Evolutionary conservation across 1,140 invertebrate species (phyloP).

Genomic region (Mya arenaria): DNA sequence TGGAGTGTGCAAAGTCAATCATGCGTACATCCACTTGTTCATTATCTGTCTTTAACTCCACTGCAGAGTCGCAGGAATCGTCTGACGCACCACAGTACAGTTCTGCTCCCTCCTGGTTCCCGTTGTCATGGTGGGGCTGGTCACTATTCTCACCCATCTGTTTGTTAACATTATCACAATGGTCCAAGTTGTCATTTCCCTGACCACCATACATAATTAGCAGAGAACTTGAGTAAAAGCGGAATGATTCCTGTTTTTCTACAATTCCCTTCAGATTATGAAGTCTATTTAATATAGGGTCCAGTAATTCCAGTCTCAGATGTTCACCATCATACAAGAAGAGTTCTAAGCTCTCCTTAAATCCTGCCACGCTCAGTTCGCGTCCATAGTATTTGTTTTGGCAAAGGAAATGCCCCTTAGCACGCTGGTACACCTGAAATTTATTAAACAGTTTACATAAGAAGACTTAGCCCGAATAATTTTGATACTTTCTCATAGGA

Average conservation of each 20-base stretch:
- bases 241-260: constrained; percentile 92
- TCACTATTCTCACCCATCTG: no score
- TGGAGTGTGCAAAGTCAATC: constrained; percentile 97
- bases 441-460: no score
- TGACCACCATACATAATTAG: constrained; percentile 96
- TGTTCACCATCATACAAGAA: constrained; percentile 93
- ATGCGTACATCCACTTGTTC: constrained; percentile 92
- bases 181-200: no score
- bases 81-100: no score
- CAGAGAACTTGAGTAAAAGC: constrained; percentile 97
- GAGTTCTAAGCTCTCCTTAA: constrained; percentile 90
- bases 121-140: no score
- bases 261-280: constrained; percentile 89
- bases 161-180: no score
- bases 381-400: constrained; percentile 97
- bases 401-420: constrained; percentile 88
- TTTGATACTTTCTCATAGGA: no score
- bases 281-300: constrained; percentile 88
- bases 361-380: constrained; percentile 90
- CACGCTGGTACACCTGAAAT: constrained; percentile 87
- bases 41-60: no score
- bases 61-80: no score
- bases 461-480: no score
- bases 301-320: constrained; percentile 87
- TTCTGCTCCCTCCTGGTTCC: no score